A percentile compares a stretch with the other conserved stretches of the same genome.
Evolutionary conservation across 2,797 vertebrate species (phyloP).

Genomic region (Schizopygopsis malacanthus): DNA sequence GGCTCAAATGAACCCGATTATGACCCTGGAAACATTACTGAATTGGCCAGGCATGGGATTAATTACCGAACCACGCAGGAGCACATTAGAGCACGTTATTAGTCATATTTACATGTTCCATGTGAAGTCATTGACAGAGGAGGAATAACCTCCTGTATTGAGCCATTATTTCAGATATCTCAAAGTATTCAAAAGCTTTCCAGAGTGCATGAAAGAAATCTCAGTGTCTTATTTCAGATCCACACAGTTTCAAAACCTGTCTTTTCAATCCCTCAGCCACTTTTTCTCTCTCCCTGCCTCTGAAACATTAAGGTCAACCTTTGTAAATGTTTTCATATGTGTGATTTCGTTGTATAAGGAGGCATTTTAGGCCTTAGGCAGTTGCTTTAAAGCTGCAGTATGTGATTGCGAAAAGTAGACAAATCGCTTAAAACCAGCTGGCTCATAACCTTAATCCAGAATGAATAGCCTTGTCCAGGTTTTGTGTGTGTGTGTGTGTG

Average conservation of each 20-base stretch:
- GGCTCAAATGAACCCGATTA: slow-evolving; percentile 13
- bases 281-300: slow-evolving; percentile 34
- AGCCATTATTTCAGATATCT: slow-evolving; percentile 36
- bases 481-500: neutral
- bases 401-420: slow-evolving; percentile 77
- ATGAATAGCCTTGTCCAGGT: slow-evolving; percentile 67
- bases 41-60: slow-evolving; percentile 21
- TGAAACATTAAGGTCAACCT: slow-evolving; percentile 73
- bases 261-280: slow-evolving; percentile 1
- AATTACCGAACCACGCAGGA: slow-evolving; percentile 26
- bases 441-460: slow-evolving; percentile 70
- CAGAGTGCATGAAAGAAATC: slow-evolving; percentile 47
- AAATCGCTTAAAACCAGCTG: slow-evolving; percentile 81
- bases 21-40: slow-evolving; percentile 48
- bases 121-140: neutral
- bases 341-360: slow-evolving; percentile 78
- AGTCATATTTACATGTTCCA: slow-evolving; percentile 12
- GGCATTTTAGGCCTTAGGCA: slow-evolving; percentile 74
- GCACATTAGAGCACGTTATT: neutral
- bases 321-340: slow-evolving; percentile 73
- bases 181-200: slow-evolving; percentile 36
- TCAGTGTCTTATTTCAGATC: slow-evolving; percentile 39
- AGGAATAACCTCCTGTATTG: neutral
- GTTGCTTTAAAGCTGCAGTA: slow-evolving; percentile 75
- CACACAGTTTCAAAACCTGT: slow-evolving; percentile 33